These are phyloP conservation scores for Protosalanx chinensis DNA, from an alignment of 2,797 vertebrate species.

Conservation along the genomic window DNA sequence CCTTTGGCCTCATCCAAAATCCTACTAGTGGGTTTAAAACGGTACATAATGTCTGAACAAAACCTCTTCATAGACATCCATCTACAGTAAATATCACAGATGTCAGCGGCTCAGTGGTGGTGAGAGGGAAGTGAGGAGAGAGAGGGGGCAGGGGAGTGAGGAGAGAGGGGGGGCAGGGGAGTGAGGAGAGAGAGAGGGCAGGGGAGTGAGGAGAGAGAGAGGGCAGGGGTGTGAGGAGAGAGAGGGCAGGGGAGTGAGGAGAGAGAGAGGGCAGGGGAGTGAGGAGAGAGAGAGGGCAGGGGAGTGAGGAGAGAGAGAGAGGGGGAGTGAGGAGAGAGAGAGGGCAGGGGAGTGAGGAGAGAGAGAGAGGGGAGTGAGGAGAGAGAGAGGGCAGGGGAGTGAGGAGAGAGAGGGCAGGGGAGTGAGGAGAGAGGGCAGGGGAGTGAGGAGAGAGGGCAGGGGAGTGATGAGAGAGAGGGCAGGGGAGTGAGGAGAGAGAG, in stretches of 20 bases:
- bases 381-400: too few species aligned
- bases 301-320: not conserved
- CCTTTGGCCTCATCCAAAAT: conserved; percentile 52
- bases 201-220: not conserved
- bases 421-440: too few species aligned
- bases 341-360: too few species aligned
- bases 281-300: not conserved
- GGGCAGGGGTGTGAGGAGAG: too few species aligned
- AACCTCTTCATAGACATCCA: too few species aligned
- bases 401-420: too few species aligned
- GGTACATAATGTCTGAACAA: too few species aligned
- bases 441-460: too few species aligned
- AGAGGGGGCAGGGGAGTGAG: not conserved
- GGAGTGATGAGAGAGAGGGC: too few species aligned
- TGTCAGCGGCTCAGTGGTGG: not conserved
- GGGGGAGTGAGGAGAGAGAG: not conserved
- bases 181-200: not conserved
- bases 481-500: too few species aligned
- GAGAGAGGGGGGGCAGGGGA: not conserved
- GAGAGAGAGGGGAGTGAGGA: too few species aligned
- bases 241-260: not conserved
- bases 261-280: not conserved
- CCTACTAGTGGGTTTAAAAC: conserved; percentile 5
- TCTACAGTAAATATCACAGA: conserved; percentile 11
- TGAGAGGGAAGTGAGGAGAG: too few species aligned